A percentile compares a stretch with the other conserved stretches of the same genome.
phyloP scores from a whole-genome alignment of 1,140 invertebrate genomes.

The Sinella curviseta region DNA sequence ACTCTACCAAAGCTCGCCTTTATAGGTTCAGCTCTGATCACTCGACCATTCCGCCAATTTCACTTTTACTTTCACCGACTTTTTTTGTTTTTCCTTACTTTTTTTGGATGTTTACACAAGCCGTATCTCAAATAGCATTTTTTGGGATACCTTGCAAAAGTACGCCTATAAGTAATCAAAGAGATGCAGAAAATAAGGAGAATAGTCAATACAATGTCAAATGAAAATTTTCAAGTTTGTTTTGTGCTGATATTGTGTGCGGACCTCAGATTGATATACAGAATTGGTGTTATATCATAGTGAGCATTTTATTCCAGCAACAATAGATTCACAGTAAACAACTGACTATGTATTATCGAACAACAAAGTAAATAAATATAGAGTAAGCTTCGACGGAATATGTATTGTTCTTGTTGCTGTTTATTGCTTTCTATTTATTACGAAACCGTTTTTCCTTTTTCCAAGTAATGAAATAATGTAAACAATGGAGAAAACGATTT shows the following conservation, averaged over 20 bases:
- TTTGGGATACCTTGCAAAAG: too few relatives aligned
- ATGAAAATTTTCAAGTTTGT: too few relatives aligned
- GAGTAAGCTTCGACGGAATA: neutral
- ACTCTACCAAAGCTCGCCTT: neutral
- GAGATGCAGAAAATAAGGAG: too few relatives aligned
- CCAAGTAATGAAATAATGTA: conserved; percentile 13
- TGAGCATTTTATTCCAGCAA: too few relatives aligned
- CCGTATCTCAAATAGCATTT: neutral
- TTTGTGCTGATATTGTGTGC: too few relatives aligned
- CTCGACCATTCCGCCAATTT: neutral
- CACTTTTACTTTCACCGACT: neutral
- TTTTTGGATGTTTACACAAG: neutral
- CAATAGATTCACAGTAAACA: too few relatives aligned
- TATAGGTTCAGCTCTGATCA: neutral
- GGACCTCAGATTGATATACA: too few relatives aligned
- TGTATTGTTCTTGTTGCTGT: neutral
- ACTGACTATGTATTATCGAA: too few relatives aligned
- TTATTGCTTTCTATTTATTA: neutral
- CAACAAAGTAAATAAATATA: neutral
- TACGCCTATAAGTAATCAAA: too few relatives aligned
- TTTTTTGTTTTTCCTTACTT: neutral
- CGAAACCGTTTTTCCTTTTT: conserved; percentile 3
- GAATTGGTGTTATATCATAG: too few relatives aligned
- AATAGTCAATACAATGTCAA: too few relatives aligned
- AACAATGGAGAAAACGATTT: neutral